Evolutionary conservation across 1,140 invertebrate genomes (phyloP).

Genomic region (Bombus impatiens): DNA sequence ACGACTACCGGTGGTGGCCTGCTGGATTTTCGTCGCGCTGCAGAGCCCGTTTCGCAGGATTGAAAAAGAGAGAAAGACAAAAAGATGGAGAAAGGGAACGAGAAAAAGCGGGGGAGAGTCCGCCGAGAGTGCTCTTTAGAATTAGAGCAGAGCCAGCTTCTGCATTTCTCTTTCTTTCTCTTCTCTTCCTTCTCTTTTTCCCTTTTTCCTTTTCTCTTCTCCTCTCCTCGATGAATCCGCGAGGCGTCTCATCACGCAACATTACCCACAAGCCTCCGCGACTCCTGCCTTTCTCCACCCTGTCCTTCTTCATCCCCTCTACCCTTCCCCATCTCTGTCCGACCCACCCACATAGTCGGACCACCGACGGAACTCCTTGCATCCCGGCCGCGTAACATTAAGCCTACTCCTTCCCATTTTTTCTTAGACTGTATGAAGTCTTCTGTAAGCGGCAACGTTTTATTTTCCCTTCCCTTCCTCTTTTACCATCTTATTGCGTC

Average conservation of each 20-base stretch:
- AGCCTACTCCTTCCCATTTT: constrained; percentile 76
- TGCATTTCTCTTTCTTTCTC: constrained; percentile 55
- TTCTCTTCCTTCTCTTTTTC: constrained; percentile 47
- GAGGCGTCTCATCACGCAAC: constrained; percentile 82
- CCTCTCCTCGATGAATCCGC: constrained; percentile 78
- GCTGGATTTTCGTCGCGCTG: constrained; percentile 61
- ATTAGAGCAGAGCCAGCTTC: constrained; percentile 74
- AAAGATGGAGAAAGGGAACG: constrained; percentile 53
- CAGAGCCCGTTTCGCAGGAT: constrained; percentile 48
- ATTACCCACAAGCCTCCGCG: constrained; percentile 75
- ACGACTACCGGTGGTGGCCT: constrained; percentile 49
- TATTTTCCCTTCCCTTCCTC: constrained; percentile 17
- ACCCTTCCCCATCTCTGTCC: constrained; percentile 22
- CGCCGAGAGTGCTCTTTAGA: constrained; percentile 74
- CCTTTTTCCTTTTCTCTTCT: constrained; percentile 54
- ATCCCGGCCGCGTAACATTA: constrained; percentile 78
- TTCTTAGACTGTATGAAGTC: constrained; percentile 67
- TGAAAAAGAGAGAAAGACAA: constrained; percentile 62
- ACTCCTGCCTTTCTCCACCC: constrained; percentile 56
- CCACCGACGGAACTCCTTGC: constrained; percentile 65
- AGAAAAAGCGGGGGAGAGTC: constrained; percentile 57
- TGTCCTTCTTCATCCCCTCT: constrained; percentile 51
- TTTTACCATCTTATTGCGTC: neutral
- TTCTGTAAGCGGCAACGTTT: constrained; percentile 47
- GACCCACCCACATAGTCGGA: constrained; percentile 33